Evolutionary conservation across 2,797 vertebrate species (phyloP), one percentile per base, ranked within the genome.

Genomic region (Dicrostonyx torquatus): DNA sequence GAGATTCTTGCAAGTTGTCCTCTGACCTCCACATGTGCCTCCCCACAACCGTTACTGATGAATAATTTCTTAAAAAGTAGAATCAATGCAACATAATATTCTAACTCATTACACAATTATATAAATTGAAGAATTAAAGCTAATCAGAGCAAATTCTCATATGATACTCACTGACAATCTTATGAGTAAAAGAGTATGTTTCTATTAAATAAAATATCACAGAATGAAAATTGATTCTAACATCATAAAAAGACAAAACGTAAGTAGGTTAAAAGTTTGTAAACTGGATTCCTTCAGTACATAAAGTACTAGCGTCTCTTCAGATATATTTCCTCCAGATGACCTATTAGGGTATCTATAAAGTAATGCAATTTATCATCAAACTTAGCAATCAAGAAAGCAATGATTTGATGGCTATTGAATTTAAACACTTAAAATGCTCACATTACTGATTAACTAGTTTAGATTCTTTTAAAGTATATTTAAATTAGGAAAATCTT

Each of bases 401-500:
- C 18, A 76, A 43, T 68, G 64, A 64, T 34, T 70, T 89, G 83
- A 85, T 2, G 80, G 45, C 82, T 68, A 94, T 77, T 64, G 87
- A 29, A 90, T 5, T 5, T n/a, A 77, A 45, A 68, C 53, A 85
- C 8, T 77, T 85, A 53, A 84, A 80, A 50, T 89, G 88, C 94
- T 84, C 84, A 84, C 45, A 45, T 40, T 76, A 89, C 60, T 53
- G 62, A 94, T 64, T 79, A 87, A 95, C 20, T 73, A 77, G 84
- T 68, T 83, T 79, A 84, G 82, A 70, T 48, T 87, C 31, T 95
- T 62, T 60, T 0, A 55, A 95, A 89, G 34, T 37, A 43, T 37
- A 48, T 55, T 91, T 94, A 90, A 94, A 76, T 85, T 94, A 92
- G 85, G 45, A 22, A 66, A 87, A 96, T n/a, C 75, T 85, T 80